Base-by-base conservation (phyloP, 2,113 vertebrate species). In the Apeltes quadracus region DNA sequence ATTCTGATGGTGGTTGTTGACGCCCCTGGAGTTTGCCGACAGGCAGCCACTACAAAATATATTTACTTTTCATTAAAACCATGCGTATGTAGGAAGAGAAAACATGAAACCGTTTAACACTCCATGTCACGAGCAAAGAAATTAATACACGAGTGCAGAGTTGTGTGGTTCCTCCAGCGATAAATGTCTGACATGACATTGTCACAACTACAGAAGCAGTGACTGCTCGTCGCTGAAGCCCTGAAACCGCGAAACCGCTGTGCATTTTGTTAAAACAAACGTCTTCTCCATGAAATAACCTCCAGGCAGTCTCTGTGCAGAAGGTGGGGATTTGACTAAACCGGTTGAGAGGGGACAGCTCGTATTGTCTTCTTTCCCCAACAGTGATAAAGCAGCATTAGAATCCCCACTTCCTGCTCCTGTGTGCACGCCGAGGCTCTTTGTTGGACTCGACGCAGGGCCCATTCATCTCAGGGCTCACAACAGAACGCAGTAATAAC, bases 331-430 rank as follows among this genome's bases (percentile, higher is more conserved):
- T 79, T 76, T 73, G 46, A 80, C 68, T 74, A 82, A 84, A 76
- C 81, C 81, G 78, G 86, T 84, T 89, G 85, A 85, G 84, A 83
- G 73, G 82, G 88, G 86, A 90, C 79, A 87, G 87, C 84, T 82
- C 23, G n/a, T 57, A 87, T 87, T 88, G 89, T 86, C 83, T 87
- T 81, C 73, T 83, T 86, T 87, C 80, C 76, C 82, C 83, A 86
- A 80, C 83, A 59, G 68, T 78, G 81, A 88, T 87, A 82, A 88
- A 91, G 87, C 87, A 81, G 89, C 72, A 90, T 90, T 85, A 84
- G 85, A 89, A 88, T 83, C 86, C 84, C 87, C 80, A 81, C 85
- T 87, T 87, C 85, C 88, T 88, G 81, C 83, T 83, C 72, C 84
- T 85, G 76, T 84, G 82, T 84, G 80, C 85, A 85, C 82, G 81